Percentiles rank a stretch among this genome's conserved stretches.
Evolutionary conservation across 2,888 invertebrate species (phyloP).

Genomic region (Rhingia rostrata): DNA sequence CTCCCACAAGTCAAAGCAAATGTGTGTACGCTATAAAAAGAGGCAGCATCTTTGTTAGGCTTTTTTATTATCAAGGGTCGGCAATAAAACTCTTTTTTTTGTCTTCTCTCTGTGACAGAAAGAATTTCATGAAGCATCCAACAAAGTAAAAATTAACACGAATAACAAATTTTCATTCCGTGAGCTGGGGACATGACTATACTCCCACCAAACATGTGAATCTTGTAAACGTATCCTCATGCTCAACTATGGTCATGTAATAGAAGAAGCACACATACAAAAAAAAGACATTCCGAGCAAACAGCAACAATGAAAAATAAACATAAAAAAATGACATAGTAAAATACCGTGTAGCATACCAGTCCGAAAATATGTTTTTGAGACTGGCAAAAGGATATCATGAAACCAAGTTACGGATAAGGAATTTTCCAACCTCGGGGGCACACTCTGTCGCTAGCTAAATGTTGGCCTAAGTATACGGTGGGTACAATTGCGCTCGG

Average conservation of each 20-base stretch:
- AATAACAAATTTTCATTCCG: conserved; percentile 19
- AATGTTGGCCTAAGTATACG: conserved; percentile 7
- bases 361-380: conserved; percentile 68
- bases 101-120: not conserved
- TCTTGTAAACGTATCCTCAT: not conserved
- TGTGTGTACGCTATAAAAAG: too few relatives aligned
- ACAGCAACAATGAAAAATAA: conserved; percentile 35
- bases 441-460: not conserved
- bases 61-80: not conserved
- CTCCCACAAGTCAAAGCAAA: too few relatives aligned
- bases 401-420: conserved; percentile 61
- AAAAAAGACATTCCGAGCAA: conserved; percentile 22
- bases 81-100: not conserved
- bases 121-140: conserved; percentile 23
- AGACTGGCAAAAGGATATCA: conserved; percentile 61
- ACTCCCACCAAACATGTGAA: conserved; percentile 1
- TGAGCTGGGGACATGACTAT: conserved; percentile 13
- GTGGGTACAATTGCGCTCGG: not conserved
- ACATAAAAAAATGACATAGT: conserved; percentile 41
- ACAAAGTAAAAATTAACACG: conserved; percentile 34
- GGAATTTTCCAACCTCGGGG: conserved; percentile 59
- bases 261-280: not conserved
- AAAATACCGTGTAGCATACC: conserved; percentile 64
- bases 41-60: too few relatives aligned
- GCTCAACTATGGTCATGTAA: conserved; percentile 1